Conservation (phyloP, 2,113 vertebrate genomes). For the Tachuris rubrigastra region DNA sequence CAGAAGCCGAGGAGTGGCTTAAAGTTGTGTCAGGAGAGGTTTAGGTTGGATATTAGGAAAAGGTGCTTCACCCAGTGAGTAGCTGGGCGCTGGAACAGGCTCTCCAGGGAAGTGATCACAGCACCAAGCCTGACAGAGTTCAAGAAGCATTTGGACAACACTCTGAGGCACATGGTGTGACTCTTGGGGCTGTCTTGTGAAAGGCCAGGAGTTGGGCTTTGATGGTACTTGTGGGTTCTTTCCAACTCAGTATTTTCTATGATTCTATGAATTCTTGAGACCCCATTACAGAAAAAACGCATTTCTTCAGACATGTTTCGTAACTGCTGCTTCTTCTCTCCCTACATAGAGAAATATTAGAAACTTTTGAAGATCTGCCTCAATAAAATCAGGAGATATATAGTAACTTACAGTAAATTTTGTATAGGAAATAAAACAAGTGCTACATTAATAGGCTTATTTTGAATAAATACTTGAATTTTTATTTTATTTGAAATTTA, state of each 20-base stretch:
- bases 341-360: accelerated
- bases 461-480: background rate
- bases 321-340: background rate
- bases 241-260: background rate
- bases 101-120: background rate
- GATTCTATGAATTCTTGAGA: background rate
- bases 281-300: background rate
- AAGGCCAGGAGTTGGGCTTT: background rate
- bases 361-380: background rate
- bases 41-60: background rate
- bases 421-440: background rate
- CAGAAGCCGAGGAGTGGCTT: background rate
- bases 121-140: background rate
- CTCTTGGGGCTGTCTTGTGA: background rate
- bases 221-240: background rate
- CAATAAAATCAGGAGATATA: background rate
- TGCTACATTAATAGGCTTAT: background rate
- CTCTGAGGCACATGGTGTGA: background rate
- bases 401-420: background rate
- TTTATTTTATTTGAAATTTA: background rate
- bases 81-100: background rate
- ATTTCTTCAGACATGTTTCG: background rate
- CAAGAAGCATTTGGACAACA: background rate
- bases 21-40: background rate
- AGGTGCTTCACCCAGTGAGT: background rate